Percentiles rank a stretch among this genome's conserved stretches.
These are phyloP conservation scores for Trisateles emortualis DNA, from an alignment of 2,888 invertebrate species.

Conservation along the genomic window DNA sequence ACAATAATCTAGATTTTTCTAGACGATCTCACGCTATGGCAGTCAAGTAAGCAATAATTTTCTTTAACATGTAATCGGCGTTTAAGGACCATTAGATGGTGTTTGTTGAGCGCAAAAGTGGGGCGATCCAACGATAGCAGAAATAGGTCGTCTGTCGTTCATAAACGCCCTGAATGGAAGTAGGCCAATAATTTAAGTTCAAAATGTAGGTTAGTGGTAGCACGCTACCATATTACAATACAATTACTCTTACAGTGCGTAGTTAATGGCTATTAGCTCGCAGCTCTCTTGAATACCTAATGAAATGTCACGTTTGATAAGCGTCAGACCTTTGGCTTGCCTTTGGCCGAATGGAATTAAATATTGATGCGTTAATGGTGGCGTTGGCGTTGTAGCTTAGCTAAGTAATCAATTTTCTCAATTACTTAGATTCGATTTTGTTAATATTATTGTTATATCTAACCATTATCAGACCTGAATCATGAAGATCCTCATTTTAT, in stretches of 20 bases:
- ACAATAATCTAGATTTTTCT: not conserved
- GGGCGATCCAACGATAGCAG: conserved; percentile 78
- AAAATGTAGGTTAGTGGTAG: conserved; percentile 80
- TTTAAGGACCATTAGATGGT: conserved; percentile 56
- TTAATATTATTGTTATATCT: not conserved
- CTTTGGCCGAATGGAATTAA: conserved; percentile 26
- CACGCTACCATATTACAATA: conserved; percentile 69
- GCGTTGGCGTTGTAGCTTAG: too few relatives aligned
- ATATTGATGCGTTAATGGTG: conserved; percentile 27
- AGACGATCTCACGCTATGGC: conserved; percentile 2
- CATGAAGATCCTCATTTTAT: too few relatives aligned
- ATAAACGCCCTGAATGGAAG: conserved; percentile 71
- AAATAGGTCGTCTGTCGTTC: conserved; percentile 76
- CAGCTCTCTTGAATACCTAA: conserved; percentile 25
- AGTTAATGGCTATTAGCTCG: conserved; percentile 19
- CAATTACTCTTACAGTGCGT: conserved; percentile 45
- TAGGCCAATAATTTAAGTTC: conserved; percentile 71
- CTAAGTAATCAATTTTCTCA: conserved; percentile 17
- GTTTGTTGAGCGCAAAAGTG: conserved; percentile 65
- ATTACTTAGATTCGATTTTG: conserved; percentile 10
- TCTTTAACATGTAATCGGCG: conserved; percentile 36
- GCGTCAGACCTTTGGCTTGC: conserved; percentile 11
- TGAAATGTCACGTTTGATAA: conserved; percentile 31
- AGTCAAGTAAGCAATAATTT: conserved; percentile 26
- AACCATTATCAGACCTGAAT: too few relatives aligned